Evolutionary conservation across 2,888 invertebrate genomes (phyloP), one percentile per base, ranked within the genome.

Genomic region (Aquatica leii): DNA sequence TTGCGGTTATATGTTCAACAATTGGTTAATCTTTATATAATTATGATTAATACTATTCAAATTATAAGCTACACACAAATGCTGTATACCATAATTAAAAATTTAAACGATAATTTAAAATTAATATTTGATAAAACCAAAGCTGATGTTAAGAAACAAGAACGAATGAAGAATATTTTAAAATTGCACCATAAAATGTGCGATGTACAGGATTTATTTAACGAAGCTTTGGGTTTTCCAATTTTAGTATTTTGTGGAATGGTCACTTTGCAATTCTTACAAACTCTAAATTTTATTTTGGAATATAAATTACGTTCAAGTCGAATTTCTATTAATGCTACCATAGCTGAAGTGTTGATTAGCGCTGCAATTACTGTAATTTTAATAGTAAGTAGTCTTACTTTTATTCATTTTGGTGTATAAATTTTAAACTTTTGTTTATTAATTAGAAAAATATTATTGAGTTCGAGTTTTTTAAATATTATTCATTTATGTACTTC

Each of bases 101-200:
- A 2, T 15, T 43, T 59, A 34, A 59, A 59, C 20, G 20, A 43
- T 0, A 59, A 52, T 18, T 21, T 59, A 20, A 9, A 17, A 1
- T 41, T 21, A 3, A 18, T 41, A 15, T 4, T 43, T 12, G 17
- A 41, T n/a, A 31, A 52, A 8, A 12, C 18, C 17, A 59, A 59
- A 9, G 43, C 21, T 17, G 24, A 20, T n/a, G 17, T 40, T 18
- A 46, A 31, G 5, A 12, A 41, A 6, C 51, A 40, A 6, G 15
- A 41, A 9, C 40, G 52, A n/a, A 51, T 41, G 43, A 18, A 14
- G n/a, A 31, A 20, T 12, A 34, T 43, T 9, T 9, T 66, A 15
- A 63, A 59, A 54, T 56, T 61, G 35, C 59, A 68, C 18, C 59
- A 66, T 52, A 24, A 59, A 18, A 50, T 68, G 2, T 68, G 68